phyloP scores from a whole-genome alignment of 2,797 vertebrate species.

The Pantherophis vulpinus region DNA sequence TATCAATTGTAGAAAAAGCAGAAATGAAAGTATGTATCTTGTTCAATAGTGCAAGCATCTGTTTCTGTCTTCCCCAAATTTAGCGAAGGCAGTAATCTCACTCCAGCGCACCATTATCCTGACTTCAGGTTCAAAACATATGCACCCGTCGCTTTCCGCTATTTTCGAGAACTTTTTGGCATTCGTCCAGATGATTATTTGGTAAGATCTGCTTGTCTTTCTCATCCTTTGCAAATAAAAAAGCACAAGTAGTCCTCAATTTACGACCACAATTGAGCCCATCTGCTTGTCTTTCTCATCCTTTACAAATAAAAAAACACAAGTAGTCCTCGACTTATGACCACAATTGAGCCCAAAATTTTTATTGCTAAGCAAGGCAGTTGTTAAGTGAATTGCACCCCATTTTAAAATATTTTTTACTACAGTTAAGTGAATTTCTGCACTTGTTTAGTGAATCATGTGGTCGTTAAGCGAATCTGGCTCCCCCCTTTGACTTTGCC shows the following conservation, averaged over 20 bases:
- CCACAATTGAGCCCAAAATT: not conserved
- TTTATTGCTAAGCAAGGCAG: not conserved
- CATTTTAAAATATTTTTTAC: not conserved
- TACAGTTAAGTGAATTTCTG: not conserved
- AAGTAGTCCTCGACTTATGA: not conserved
- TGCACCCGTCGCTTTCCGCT: conserved; percentile 93
- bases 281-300: not conserved
- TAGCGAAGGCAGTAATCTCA: conserved; percentile 96
- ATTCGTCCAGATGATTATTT: conserved; percentile 97
- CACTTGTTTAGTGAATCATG: not conserved
- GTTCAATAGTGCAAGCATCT: not conserved
- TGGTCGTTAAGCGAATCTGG: not conserved
- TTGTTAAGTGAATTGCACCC: not conserved
- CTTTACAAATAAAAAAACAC: not conserved
- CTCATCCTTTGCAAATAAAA: not conserved
- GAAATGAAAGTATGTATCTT: not conserved
- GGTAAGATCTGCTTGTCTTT: conserved; percentile 70
- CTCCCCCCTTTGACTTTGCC: not conserved
- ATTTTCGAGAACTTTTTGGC: conserved; percentile 96
- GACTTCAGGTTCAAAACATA: conserved; percentile 99
- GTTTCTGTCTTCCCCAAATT: not conserved
- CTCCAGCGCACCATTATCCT: conserved; percentile 92
- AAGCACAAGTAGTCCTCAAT: not conserved
- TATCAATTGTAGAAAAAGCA: not conserved
- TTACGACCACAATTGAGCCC: not conserved